These are phyloP conservation scores for Phocides pigmalion DNA, from an alignment of 1,140 invertebrate genomes.

Conservation along the genomic window DNA sequence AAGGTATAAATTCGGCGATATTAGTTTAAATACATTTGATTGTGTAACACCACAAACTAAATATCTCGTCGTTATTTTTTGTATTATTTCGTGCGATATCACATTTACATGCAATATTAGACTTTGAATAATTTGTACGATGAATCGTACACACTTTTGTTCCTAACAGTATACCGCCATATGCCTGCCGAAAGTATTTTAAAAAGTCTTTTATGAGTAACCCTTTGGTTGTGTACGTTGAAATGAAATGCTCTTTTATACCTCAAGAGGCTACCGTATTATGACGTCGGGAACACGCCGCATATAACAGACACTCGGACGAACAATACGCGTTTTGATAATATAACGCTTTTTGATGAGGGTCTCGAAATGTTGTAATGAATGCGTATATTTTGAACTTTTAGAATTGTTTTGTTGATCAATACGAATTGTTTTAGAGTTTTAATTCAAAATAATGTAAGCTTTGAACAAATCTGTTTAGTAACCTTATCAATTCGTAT, in stretches of 20 bases:
- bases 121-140: too few relatives aligned
- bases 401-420: conserved; percentile 3
- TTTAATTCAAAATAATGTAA: not conserved
- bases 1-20: too few relatives aligned
- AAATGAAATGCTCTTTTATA: conserved; percentile 77
- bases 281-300: conserved; percentile 65
- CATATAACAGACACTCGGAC: conserved; percentile 60
- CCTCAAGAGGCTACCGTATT: conserved; percentile 66
- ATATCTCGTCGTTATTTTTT: too few relatives aligned
- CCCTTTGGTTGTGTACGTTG: conserved; percentile 63
- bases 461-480: too few relatives aligned
- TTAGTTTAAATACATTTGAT: too few relatives aligned
- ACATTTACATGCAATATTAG: too few relatives aligned
- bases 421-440: conserved; percentile 1
- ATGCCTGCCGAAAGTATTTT: conserved; percentile 76
- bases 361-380: conserved; percentile 46
- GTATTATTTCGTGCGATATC: too few relatives aligned
- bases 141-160: not conserved
- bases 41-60: too few relatives aligned
- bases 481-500: too few relatives aligned
- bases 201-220: conserved; percentile 76
- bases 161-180: conserved; percentile 39
- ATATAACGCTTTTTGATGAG: conserved; percentile 67
- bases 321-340: conserved; percentile 73
- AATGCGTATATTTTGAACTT: conserved; percentile 32